Conservation (phyloP, 1,140 invertebrate genomes). For the Drosophila tristis region DNA sequence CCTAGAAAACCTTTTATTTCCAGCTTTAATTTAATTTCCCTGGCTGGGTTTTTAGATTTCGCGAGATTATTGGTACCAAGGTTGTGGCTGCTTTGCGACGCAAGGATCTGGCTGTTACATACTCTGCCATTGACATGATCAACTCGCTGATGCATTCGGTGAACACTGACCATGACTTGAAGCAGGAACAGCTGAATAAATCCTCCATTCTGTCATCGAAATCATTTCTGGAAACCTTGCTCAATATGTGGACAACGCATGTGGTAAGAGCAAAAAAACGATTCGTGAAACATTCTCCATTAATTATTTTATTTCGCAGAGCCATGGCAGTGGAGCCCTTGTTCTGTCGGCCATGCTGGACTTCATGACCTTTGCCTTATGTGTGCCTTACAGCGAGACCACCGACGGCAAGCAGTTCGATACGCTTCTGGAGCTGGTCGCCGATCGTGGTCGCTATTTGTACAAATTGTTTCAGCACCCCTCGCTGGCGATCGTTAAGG, state of each 20-base stretch:
- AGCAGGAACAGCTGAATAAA: conserved; percentile 99
- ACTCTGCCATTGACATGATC: conserved; percentile 98
- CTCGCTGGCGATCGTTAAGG: conserved; percentile 98
- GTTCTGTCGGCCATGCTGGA: conserved; percentile 98
- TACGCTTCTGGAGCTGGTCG: conserved; percentile 96
- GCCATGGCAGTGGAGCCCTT: conserved; percentile 91
- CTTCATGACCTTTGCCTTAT: conserved; percentile 99
- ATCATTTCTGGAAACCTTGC: conserved; percentile 95
- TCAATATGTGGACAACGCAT: conserved; percentile 98
- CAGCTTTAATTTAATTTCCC: neutral
- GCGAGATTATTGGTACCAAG: conserved; percentile 96
- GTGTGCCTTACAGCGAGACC: conserved; percentile 99
- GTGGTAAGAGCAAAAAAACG: conserved; percentile 88
- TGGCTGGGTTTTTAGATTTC: conserved; percentile 87
- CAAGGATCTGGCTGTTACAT: conserved; percentile 95
- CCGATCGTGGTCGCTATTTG: conserved; percentile 93
- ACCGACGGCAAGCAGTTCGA: conserved; percentile 99
- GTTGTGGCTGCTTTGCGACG: conserved; percentile 95
- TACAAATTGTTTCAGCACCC: conserved; percentile 99
- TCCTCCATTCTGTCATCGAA: conserved; percentile 96
- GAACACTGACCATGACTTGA: conserved; percentile 97
- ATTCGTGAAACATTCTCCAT: neutral
- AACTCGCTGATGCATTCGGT: conserved; percentile 99
- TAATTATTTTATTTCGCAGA: conserved; percentile 85
- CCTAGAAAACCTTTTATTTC: neutral